phyloP scores from a whole-genome alignment of 1,140 invertebrate species.

The Ceratosolen fusciceps region DNA sequence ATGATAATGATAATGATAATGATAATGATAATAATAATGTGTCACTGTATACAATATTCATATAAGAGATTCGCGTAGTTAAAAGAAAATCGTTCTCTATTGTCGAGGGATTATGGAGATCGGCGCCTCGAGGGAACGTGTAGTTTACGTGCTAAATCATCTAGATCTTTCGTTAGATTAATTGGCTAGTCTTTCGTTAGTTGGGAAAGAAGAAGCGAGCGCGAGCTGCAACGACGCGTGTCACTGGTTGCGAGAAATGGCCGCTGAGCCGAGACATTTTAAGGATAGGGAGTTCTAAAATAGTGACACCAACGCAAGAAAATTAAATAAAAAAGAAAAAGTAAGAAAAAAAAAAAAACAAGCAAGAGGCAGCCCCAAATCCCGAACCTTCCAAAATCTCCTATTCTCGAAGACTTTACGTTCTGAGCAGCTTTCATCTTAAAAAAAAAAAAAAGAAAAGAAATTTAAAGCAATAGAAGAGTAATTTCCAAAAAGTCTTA shows the following conservation, averaged over 20 bases:
- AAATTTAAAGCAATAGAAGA: neutral
- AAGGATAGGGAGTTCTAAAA: neutral
- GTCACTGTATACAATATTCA: constrained; percentile 42
- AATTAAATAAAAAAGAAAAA: neutral
- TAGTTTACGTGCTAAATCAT: constrained; percentile 37
- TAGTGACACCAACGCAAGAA: neutral
- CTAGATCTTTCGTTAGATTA: constrained; percentile 43
- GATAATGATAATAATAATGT: constrained; percentile 40
- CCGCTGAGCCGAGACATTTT: neutral
- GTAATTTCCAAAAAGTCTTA: neutral
- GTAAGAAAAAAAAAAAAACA: neutral
- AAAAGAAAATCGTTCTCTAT: constrained; percentile 45
- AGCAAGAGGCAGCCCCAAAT: neutral
- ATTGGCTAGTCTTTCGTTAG: constrained; percentile 40
- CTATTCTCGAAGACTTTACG: neutral
- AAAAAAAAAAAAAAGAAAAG: too few relatives aligned
- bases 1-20: too few relatives aligned
- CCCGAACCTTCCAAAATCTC: neutral
- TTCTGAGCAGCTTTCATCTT: constrained; percentile 8
- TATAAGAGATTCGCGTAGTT: constrained; percentile 43
- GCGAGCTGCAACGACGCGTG: neutral
- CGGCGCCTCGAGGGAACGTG: constrained; percentile 35
- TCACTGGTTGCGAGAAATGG: constrained; percentile 25
- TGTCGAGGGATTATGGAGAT: constrained; percentile 43
- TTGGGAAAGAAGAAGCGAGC: constrained; percentile 2